A percentile compares a stretch with the other conserved stretches of the same genome.
Conservation (phyloP, 2,888 invertebrate genomes). For the Augiades crinisus region DNA sequence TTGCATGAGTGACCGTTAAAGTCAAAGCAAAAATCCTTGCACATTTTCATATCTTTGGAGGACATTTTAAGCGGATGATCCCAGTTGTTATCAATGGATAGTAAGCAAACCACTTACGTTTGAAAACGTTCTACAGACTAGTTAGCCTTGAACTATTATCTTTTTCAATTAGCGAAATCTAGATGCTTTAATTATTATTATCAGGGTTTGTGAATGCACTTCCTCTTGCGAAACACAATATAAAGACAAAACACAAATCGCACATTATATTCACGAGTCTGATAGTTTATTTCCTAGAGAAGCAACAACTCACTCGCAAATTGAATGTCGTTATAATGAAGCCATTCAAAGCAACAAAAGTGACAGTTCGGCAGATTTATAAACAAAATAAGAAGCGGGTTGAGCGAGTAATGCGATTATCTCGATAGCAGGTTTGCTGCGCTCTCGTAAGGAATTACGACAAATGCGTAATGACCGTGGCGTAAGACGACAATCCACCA, state of each 20-base stretch:
- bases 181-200: too few species aligned
- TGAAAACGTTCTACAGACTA: too few species aligned
- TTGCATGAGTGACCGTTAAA: too few species aligned
- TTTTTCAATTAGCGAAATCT: too few species aligned
- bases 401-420: conserved; percentile 43
- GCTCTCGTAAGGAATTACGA: conserved; percentile 68
- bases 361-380: conserved; percentile 29
- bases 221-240: not conserved
- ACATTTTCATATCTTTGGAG: too few species aligned
- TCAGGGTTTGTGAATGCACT: not conserved
- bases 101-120: too few species aligned
- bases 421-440: conserved; percentile 52
- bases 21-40: too few species aligned
- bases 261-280: not conserved
- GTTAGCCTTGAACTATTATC: not conserved
- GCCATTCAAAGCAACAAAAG: conserved; percentile 25
- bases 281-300: not conserved
- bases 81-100: too few species aligned
- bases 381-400: conserved; percentile 38
- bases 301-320: conserved; percentile 2
- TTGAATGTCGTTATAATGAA: not conserved
- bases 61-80: too few species aligned
- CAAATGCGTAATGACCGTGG: conserved; percentile 67
- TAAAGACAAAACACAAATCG: not conserved
- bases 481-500: conserved; percentile 59